Evolutionary conservation across 2,888 invertebrate genomes (phyloP).

Genomic region (Tetramorium bicarinatum): DNA sequence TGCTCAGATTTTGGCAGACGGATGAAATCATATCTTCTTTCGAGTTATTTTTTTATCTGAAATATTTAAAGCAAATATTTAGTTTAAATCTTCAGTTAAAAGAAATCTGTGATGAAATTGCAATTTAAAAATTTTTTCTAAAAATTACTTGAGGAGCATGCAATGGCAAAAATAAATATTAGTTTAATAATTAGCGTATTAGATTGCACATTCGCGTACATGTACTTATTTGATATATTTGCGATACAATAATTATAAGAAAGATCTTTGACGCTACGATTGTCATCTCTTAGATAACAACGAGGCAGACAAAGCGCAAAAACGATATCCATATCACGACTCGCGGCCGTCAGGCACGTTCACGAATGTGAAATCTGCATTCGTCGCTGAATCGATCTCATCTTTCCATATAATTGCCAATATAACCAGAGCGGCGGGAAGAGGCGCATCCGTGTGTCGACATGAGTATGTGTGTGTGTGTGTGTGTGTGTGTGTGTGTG

Average conservation of each 20-base stretch:
- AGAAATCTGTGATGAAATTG: neutral
- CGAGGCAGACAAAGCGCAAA: neutral
- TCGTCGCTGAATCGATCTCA: slow-evolving; percentile 52
- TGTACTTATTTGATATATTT: neutral
- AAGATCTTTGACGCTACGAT: neutral
- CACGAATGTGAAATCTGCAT: slow-evolving; percentile 39
- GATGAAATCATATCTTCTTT: neutral
- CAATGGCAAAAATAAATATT: neutral
- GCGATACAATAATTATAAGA: neutral
- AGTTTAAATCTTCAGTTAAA: neutral
- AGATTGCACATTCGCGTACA: neutral
- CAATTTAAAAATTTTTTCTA: neutral
- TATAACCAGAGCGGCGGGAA: slow-evolving; percentile 27
- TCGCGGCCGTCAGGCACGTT: slow-evolving; percentile 16
- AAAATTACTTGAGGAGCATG: neutral
- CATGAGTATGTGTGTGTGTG: slow-evolving; percentile 2
- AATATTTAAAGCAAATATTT: neutral
- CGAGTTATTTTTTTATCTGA: neutral
- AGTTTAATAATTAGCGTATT: neutral
- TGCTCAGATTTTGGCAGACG: neutral
- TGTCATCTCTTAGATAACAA: neutral
- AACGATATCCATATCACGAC: slow-evolving; percentile 29
- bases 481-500: slow-evolving; percentile 8
- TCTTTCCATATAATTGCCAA: slow-evolving; percentile 50
- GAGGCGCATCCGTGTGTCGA: neutral